Conservation (phyloP, 2,113 vertebrate species). For the Erythrocercus mccallii region DNA sequence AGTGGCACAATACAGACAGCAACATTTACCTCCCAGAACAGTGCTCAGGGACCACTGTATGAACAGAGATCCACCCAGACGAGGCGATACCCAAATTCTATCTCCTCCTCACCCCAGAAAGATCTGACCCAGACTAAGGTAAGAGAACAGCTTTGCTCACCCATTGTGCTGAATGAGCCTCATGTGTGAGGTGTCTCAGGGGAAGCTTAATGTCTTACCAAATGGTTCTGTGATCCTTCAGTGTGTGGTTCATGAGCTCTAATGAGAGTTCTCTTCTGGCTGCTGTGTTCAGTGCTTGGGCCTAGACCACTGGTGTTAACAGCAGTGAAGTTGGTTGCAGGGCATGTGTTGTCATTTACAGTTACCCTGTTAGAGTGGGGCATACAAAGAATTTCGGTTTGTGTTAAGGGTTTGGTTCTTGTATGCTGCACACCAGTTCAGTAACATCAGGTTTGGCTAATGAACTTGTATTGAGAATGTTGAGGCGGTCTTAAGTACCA, state of each 20-base stretch:
- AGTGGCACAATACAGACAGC: slow-evolving; percentile 76
- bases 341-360: rapidly evolving
- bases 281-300: not conserved
- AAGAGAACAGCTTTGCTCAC: not conserved
- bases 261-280: not conserved
- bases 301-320: not conserved
- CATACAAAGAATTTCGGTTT: not conserved
- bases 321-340: not conserved
- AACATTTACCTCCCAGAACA: slow-evolving; percentile 82
- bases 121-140: slow-evolving; percentile 93
- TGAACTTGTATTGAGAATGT: not conserved
- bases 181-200: rapidly evolving
- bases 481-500: not conserved
- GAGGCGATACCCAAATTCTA: slow-evolving; percentile 87
- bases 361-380: not conserved
- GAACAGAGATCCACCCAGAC: slow-evolving; percentile 92
- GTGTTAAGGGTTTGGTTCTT: not conserved
- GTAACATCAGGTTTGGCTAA: not conserved
- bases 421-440: not conserved
- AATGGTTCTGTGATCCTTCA: not conserved
- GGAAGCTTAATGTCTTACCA: not conserved
- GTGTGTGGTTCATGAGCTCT: not conserved
- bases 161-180: not conserved
- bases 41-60: slow-evolving; percentile 84
- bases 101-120: slow-evolving; percentile 92